Base-by-base conservation (phyloP, 2,888 invertebrate species). In the Ellobium chinense region DNA sequence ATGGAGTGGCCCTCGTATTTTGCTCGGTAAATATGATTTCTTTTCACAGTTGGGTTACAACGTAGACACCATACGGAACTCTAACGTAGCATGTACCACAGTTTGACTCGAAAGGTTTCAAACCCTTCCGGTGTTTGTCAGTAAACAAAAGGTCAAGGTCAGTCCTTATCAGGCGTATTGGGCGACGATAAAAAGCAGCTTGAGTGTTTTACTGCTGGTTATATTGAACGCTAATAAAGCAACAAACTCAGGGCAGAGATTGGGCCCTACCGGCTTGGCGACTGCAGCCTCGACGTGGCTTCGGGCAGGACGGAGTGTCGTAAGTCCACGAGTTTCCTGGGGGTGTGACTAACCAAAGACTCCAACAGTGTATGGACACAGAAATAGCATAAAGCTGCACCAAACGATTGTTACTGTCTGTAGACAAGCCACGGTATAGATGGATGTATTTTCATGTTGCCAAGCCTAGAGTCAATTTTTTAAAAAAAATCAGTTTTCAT, bases 201-300 rank as follows among this genome's bases (percentile, higher is more conserved):
- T n/a, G 74, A 63, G 63, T 63, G 77, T 54, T 77, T 77, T 77
- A 77, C 68, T 63, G 68, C 68, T 54, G 24, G 68, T 60, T 77
- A 58, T 66, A 77, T 68, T 77, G 77, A 68, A 77, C 68, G 66
- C 24, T 60, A 58, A 68, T 77, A 77, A 77, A 77, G 77, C 58
- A 29, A 77, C 77, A 77, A 77, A 77, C 77, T 1, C n/a, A n/a
- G 58, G 18, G n/a, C 46, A 46, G 74, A 29, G 46, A 46, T 46
- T 74, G 63, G 46, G 3, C 46, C 24, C 14, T 7, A 4, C 74
- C 14, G 39, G 21, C 29, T 39, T 31, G 4, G 24, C 12, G 29
- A 27, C 58, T 56, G 70, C 56, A n/a, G 56, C 54, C 54, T 60
- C 62, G 21, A 24, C 27, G 63, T 37, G 36, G 18, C 46, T 46